Base-by-base conservation (phyloP, 2,888 invertebrate genomes). In the Desoria tigrina region DNA sequence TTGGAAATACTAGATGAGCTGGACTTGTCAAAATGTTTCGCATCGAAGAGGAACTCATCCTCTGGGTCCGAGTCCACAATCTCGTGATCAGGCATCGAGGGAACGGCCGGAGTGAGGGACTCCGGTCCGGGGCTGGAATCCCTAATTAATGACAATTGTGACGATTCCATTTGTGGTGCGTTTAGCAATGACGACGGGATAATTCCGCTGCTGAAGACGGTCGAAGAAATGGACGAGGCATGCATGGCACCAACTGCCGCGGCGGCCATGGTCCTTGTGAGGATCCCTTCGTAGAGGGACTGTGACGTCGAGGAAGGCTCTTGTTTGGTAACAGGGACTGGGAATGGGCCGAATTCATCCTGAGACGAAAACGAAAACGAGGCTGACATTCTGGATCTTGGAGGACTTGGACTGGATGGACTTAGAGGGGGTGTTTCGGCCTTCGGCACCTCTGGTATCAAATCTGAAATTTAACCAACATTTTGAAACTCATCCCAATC, bases 21-120 rank as follows among this genome's bases (percentile, higher is more conserved):
- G 39, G 67, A 66, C 24, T 72, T 70, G 51, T 74, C 72, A 61
- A 74, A 74, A 42, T 74, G 74, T 55, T 74, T 72, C 23, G 74
- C 61, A 57, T 74, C 74, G 57, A 74, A 74, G 2, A 73, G 56
- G 58, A 74, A 74, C 42, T 74, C 74, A 28, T 74, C 74, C 23
- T 74, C 74, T 2, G 74, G 68, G 28, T 68, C 68, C 2, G 67
- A 65, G 27, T 70, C 70, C 11, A 24, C 50, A 28, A 59, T 56
- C 6, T 68, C 67, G 37, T 70, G 69, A 32, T 67, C 65, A 49
- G 74, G 73, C 61, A 72, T 67, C 7, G 66, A 56, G 18, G 65
- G 21, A 27, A 62, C 39, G 24, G 51, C 64, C 0, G 69, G 71
- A 14, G 70, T 71, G 0, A 74, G 59, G 51, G 73, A 72, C 42